These are phyloP conservation scores for Rutilus rutilus DNA, from an alignment of 2,113 vertebrate species.

Conservation along the genomic window DNA sequence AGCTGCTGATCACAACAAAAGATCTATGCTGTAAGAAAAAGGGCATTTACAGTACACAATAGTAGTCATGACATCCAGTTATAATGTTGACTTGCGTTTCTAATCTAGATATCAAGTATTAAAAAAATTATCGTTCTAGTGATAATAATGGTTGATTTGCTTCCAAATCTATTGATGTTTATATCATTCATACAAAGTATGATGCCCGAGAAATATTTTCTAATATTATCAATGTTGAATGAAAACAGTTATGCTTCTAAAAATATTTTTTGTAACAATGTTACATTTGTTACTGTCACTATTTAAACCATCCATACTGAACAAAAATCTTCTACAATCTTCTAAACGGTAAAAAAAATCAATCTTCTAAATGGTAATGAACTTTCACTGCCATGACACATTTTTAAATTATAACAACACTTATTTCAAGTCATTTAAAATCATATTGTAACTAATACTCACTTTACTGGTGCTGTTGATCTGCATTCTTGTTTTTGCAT, in stretches of 20 bases:
- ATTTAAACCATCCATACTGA: neutral
- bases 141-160: constrained; percentile 1
- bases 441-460: neutral
- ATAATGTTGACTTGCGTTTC: neutral
- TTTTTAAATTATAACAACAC: neutral
- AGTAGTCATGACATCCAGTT: neutral
- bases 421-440: neutral
- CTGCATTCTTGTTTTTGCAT: neutral
- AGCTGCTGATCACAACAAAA: constrained; percentile 34
- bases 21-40: constrained; percentile 32
- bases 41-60: neutral
- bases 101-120: neutral
- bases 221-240: too few species aligned
- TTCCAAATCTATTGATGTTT: neutral
- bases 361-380: too few species aligned
- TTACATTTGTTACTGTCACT: neutral
- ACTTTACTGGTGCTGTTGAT: neutral
- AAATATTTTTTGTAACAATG: neutral
- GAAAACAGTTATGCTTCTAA: too few species aligned
- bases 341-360: too few species aligned
- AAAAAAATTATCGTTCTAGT: neutral
- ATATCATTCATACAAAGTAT: neutral
- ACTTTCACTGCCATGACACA: neutral
- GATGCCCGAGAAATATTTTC: too few species aligned
- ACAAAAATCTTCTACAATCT: neutral